A percentile compares a stretch with the other conserved stretches of the same genome.
These are phyloP conservation scores for Galeruca laticollis DNA, from an alignment of 2,888 invertebrate genomes.

Conservation along the genomic window DNA sequence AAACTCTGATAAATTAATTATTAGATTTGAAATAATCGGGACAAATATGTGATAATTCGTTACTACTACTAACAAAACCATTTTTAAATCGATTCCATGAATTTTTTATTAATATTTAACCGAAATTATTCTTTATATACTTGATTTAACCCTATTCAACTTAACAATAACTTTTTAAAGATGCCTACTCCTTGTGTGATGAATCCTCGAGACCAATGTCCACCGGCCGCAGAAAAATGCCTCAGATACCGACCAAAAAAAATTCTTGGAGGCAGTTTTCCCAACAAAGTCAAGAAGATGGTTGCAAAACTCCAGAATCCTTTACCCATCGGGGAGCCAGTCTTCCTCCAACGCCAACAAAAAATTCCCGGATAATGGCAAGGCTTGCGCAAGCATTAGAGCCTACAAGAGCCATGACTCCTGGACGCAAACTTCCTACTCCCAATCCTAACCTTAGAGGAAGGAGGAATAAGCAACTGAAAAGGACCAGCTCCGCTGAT, in stretches of 20 bases:
- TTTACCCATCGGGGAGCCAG: slow-evolving; percentile 64
- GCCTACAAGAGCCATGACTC: slow-evolving; percentile 33
- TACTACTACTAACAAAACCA: too few species aligned
- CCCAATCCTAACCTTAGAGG: slow-evolving; percentile 63
- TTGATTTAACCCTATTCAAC: neutral
- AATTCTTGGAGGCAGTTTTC: slow-evolving; percentile 42
- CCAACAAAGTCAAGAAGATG: slow-evolving; percentile 54
- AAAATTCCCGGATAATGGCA: slow-evolving; percentile 57
- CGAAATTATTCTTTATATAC: too few species aligned
- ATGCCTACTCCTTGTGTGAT: slow-evolving; percentile 58
- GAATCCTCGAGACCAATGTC: slow-evolving; percentile 54
- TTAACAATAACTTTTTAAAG: slow-evolving; percentile 25
- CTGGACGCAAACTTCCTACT: slow-evolving; percentile 69
- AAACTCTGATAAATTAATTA: too few species aligned
- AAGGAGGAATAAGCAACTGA: slow-evolving; percentile 60
- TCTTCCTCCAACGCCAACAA: slow-evolving; percentile 66
- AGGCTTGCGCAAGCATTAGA: slow-evolving; percentile 37
- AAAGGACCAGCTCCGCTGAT: slow-evolving; percentile 63
- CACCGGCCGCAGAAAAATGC: slow-evolving; percentile 62
- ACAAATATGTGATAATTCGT: too few species aligned
- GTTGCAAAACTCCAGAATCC: slow-evolving; percentile 60
- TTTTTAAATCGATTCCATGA: too few species aligned
- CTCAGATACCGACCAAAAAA: slow-evolving; percentile 64
- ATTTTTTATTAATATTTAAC: too few species aligned
- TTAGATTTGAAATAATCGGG: too few species aligned